Evolutionary conservation across 2,888 invertebrate genomes (phyloP), one percentile per base, ranked within the genome.

Genomic region (Hanleya hanleyi): DNA sequence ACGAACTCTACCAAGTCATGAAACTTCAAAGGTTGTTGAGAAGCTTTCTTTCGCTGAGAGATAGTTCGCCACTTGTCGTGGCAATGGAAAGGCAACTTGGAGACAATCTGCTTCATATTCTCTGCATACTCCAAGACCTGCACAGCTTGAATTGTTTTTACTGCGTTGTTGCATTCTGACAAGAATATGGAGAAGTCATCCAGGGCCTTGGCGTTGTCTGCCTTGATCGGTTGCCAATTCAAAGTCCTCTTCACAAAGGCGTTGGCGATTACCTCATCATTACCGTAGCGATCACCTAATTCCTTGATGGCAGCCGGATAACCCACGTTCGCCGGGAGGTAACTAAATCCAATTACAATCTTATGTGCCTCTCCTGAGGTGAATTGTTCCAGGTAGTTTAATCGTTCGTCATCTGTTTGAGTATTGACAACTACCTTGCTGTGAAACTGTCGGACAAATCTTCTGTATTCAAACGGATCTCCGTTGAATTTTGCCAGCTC

Each of bases 1-100:
- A 70, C 70, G 35, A 70, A 70, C 32, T 64, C 29, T 35, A 66
- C 65, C 3, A 70, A 36, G 29, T 64, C 50, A 12, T 49, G 15
- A 35, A 70, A 70, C 36, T 33, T 64, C 18, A 70, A 41, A 15
- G 50, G 12, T 49, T 57, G 18, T 26, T 26, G 2, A 26, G 15
- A 29, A 26, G 15, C 15, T 15, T 26, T 22, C 15, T 15, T 2
- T 26, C 15, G 61, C 29, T 57, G 33, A 3, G 29, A 22, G n/a
- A 26, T 26, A 26, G 2, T 57, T 18, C 33, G 18, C 61, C 61
- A 57, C 61, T 32, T 57, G 61, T 57, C 61, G 29, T 57, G 61
- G 26, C 18, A 26, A 57, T 57, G 26, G 18, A 57, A 26, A 26
- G 61, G 61, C 15, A 57, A 26, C 61, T 57, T 57, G 33, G 26